phyloP scores from a whole-genome alignment of 1,140 invertebrate genomes.

The Eumeta japonica region DNA sequence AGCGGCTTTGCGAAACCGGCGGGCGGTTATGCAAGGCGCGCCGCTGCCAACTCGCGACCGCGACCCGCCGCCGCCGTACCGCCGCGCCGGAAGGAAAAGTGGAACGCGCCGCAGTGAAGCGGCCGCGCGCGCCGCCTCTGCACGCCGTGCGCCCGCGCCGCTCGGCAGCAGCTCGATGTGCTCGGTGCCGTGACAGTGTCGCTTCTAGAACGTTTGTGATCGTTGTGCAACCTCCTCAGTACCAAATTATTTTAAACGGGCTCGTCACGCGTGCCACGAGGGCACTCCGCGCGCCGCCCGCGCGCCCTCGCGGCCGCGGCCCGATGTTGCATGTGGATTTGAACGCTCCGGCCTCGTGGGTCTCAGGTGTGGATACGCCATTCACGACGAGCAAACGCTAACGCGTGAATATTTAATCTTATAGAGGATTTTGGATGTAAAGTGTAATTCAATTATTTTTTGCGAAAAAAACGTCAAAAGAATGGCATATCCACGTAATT shows the following conservation, averaged over 20 bases:
- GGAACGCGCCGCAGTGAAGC: constrained; percentile 51
- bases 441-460: too few species aligned
- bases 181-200: constrained; percentile 49
- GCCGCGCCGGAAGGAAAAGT: constrained; percentile 54
- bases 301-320: constrained; percentile 20
- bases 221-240: constrained; percentile 50
- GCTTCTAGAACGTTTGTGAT: constrained; percentile 45
- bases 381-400: too few species aligned
- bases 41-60: constrained; percentile 49
- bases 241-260: constrained; percentile 51
- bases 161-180: constrained; percentile 52
- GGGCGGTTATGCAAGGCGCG: constrained; percentile 51
- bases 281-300: too few species aligned
- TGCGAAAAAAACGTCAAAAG: too few species aligned
- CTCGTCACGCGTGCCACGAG: constrained; percentile 28
- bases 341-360: too few species aligned
- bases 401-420: too few species aligned
- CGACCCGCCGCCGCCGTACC: too few species aligned
- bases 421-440: too few species aligned
- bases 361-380: too few species aligned
- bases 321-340: constrained; percentile 28
- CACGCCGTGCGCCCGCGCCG: constrained; percentile 35
- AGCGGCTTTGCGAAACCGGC: constrained; percentile 48
- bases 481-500: too few species aligned
- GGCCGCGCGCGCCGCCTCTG: constrained; percentile 44